Evolutionary conservation across 2,888 invertebrate genomes (phyloP).

Genomic region (Venustoraphidia nigricollis): DNA sequence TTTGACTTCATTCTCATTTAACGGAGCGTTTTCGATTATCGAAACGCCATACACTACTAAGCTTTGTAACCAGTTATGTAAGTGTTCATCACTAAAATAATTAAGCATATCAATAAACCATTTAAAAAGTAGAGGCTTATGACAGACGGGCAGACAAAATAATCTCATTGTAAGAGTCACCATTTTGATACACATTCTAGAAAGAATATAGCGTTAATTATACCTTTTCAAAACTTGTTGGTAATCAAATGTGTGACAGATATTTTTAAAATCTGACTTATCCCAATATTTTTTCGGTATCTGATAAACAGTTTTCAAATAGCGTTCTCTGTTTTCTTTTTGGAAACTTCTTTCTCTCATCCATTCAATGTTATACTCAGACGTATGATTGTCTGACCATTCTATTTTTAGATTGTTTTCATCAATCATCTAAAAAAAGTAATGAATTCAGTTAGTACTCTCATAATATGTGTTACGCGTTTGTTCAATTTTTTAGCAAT

Average conservation of each 20-base stretch:
- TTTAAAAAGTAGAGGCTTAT: too few species aligned
- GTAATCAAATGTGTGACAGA: constrained; percentile 36
- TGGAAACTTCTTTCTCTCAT: constrained; percentile 40
- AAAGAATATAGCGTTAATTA: too few species aligned
- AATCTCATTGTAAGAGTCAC: too few species aligned
- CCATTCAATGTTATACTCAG: constrained; percentile 40
- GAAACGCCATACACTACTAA: constrained; percentile 48
- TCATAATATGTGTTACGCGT: too few species aligned
- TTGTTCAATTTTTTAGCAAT: too few species aligned
- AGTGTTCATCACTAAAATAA: constrained; percentile 13
- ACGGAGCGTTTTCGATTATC: constrained; percentile 41
- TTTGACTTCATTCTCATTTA: constrained; percentile 36
- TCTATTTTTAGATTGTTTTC: constrained; percentile 29
- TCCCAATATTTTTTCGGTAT: constrained; percentile 37
- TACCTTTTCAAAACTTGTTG: constrained; percentile 29
- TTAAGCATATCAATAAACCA: not conserved
- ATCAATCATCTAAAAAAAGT: constrained; percentile 9
- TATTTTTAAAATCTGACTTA: constrained; percentile 31
- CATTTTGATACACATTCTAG: too few species aligned
- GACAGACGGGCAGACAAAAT: too few species aligned
- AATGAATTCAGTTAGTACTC: too few species aligned
- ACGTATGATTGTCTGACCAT: constrained; percentile 49
- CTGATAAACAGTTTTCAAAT: constrained; percentile 34
- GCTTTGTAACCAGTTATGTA: constrained; percentile 39
- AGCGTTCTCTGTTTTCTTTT: constrained; percentile 27